These are phyloP conservation scores for Brachionichthys hirsutus DNA, from an alignment of 2,113 vertebrate species.

Conservation along the genomic window DNA sequence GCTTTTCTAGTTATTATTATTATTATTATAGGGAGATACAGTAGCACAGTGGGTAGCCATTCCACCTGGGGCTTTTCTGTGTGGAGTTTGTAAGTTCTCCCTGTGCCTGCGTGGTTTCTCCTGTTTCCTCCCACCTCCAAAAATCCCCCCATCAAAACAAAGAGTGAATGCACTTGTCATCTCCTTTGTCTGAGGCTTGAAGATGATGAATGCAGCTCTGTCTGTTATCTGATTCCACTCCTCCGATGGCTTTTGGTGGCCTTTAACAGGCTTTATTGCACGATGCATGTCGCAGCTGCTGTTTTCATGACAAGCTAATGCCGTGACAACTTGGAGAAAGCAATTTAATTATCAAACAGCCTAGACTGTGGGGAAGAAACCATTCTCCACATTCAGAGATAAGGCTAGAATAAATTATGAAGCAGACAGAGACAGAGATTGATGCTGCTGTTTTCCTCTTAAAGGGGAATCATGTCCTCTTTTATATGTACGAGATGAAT, in stretches of 20 bases:
- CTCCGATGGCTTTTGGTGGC: slow-evolving; percentile 37
- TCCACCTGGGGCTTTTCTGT: no score
- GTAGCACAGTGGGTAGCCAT: no score
- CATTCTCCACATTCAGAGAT: slow-evolving; percentile 22
- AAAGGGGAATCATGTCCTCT: no score
- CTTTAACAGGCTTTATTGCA: slow-evolving; percentile 47
- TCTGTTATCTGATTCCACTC: slow-evolving; percentile 34
- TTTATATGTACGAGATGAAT: no score
- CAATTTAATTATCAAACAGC: slow-evolving; percentile 53
- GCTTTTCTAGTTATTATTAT: no score
- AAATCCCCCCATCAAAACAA: no score
- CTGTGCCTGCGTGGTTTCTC: no score
- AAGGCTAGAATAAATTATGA: slow-evolving; percentile 29
- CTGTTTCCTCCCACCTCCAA: no score
- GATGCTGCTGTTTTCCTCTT: slow-evolving; percentile 11
- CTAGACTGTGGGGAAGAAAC: slow-evolving; percentile 12
- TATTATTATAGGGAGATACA: no score
- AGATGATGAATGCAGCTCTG: slow-evolving; percentile 36
- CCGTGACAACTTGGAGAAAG: slow-evolving; percentile 19
- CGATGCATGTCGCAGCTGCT: slow-evolving; percentile 39
- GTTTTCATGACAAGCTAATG: slow-evolving; percentile 44
- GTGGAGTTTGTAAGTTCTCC: no score
- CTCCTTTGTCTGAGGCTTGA: slow-evolving; percentile 32
- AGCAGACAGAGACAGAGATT: slow-evolving; percentile 18
- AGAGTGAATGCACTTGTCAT: slow-evolving; percentile 44